Evolutionary conservation across 2,888 invertebrate genomes (phyloP).

Genomic region (Ochlodes sylvanus): DNA sequence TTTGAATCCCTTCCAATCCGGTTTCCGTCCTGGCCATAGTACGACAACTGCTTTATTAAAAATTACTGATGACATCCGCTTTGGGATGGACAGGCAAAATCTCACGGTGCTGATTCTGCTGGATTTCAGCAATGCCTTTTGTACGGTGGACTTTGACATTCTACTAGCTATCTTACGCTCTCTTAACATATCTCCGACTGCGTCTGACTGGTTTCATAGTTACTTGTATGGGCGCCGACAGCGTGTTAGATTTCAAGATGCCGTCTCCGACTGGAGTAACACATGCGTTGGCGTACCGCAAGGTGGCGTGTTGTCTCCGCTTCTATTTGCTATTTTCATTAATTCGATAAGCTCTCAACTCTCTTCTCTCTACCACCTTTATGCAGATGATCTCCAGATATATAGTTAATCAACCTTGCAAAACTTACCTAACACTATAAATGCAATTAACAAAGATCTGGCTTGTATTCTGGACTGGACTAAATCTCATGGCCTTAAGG

Average conservation of each 20-base stretch:
- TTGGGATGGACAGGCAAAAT: constrained; percentile 8
- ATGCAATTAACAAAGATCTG: background rate
- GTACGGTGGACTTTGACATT: constrained; percentile 18
- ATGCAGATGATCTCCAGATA: background rate
- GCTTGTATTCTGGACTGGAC: background rate
- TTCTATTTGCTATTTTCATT: constrained; percentile 1
- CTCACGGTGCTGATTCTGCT: constrained; percentile 16
- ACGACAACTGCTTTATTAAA: constrained; percentile 21
- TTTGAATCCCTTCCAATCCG: background rate
- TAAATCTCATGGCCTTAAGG: background rate
- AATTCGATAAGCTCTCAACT: no score
- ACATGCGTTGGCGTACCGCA: constrained; percentile 4
- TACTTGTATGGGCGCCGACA: no score
- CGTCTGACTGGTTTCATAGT: constrained; percentile 4
- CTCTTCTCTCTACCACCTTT: constrained; percentile 2
- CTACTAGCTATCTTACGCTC: constrained; percentile 15
- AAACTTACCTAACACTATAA: background rate
- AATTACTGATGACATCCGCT: constrained; percentile 18
- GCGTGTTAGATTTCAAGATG: background rate
- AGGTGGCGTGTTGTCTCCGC: constrained; percentile 12
- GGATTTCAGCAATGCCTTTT: constrained; percentile 19
- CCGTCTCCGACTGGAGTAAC: background rate
- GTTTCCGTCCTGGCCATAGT: constrained; percentile 11
- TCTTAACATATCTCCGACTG: constrained; percentile 15
- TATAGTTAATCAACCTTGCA: background rate